phyloP scores from a whole-genome alignment of 2,113 vertebrate species.

The Dasyprocta punctata region DNA sequence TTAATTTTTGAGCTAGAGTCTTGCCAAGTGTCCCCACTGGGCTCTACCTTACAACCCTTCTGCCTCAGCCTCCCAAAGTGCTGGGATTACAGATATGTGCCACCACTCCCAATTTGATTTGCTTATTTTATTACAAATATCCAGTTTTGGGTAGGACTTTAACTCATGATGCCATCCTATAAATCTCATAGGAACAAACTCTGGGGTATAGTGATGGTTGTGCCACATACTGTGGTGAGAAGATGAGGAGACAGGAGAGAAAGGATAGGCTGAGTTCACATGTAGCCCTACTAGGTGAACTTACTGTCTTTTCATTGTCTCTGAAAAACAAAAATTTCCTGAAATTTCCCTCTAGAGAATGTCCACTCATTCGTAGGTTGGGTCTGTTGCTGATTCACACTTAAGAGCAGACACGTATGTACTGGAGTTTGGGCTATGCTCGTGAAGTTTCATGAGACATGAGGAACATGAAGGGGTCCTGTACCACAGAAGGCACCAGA shows the following conservation, averaged over 20 bases:
- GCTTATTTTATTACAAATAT: background rate
- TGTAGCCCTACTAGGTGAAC: background rate
- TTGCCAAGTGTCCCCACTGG: background rate
- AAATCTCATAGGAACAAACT: background rate
- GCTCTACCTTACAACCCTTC: background rate
- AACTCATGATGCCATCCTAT: background rate
- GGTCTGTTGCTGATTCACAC: background rate
- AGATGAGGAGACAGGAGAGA: background rate
- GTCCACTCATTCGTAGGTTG: background rate
- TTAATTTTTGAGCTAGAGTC: background rate
- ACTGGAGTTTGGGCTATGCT: background rate
- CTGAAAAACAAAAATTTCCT: background rate
- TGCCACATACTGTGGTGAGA: background rate
- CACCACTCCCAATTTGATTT: background rate
- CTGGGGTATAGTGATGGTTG: background rate
- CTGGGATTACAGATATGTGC: background rate
- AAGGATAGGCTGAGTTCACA: background rate
- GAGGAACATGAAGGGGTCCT: background rate
- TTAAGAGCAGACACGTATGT: background rate
- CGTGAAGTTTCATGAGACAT: rapidly evolving
- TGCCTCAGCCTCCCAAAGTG: background rate
- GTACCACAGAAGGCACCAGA: background rate
- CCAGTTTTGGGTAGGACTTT: background rate
- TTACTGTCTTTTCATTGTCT: background rate
- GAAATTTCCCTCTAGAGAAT: background rate